Evolutionary conservation across 2,888 invertebrate genomes (phyloP).

Genomic region (Agonum fuliginosum): DNA sequence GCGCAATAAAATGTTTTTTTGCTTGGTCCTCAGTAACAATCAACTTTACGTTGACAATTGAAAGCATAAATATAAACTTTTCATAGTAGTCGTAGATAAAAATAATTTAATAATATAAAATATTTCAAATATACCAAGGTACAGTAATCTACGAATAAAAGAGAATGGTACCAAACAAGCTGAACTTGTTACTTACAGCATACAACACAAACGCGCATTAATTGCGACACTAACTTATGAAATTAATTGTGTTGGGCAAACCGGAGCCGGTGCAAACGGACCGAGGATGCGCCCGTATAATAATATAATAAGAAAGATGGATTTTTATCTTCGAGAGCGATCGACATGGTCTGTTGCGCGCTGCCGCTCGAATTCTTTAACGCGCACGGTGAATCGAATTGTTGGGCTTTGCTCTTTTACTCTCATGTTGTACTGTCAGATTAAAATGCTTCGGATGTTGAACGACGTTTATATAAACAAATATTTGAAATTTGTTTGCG

Average conservation of each 20-base stretch:
- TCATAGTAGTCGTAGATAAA: no score
- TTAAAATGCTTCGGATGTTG: background rate
- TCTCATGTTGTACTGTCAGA: background rate
- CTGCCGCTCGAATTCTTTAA: constrained; percentile 40
- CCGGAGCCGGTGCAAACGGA: constrained; percentile 53
- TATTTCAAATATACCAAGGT: background rate
- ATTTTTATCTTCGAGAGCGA: constrained; percentile 46
- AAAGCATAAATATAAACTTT: no score
- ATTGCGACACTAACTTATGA: constrained; percentile 56
- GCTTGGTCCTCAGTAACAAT: no score
- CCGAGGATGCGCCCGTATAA: constrained; percentile 56
- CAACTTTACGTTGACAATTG: no score
- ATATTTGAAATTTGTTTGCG: background rate
- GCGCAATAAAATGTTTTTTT: no score
- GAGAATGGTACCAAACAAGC: background rate
- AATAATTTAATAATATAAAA: background rate
- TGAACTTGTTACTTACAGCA: background rate
- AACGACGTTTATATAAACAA: background rate
- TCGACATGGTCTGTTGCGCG: constrained; percentile 49
- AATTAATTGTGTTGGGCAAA: constrained; percentile 57
- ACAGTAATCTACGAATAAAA: background rate
- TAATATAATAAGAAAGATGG: constrained; percentile 58
- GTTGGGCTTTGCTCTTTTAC: background rate
- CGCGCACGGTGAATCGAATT: constrained; percentile 11
- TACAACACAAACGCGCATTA: background rate